These are phyloP conservation scores for Anarhynchus alexandrinus DNA, from an alignment of 2,113 vertebrate genomes.

Conservation along the genomic window DNA sequence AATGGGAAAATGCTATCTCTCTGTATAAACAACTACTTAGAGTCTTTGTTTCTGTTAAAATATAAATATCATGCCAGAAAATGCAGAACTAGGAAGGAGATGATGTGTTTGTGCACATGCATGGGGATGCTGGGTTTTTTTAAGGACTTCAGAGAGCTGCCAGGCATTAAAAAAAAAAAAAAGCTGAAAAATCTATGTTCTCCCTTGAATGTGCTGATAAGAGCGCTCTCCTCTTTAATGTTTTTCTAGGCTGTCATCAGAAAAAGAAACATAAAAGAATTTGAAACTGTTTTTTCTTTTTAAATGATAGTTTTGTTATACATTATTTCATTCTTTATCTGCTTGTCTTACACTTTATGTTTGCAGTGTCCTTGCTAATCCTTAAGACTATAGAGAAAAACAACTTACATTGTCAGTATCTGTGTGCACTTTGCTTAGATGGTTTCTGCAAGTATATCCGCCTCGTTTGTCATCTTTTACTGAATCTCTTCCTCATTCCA, in stretches of 20 bases:
- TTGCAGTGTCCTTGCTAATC: slow-evolving; percentile 33
- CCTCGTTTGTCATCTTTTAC: slow-evolving; percentile 29
- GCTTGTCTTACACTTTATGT: slow-evolving; percentile 4
- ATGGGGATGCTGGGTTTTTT: background rate
- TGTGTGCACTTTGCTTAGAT: slow-evolving; percentile 14
- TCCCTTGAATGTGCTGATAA: background rate
- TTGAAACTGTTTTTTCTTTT: background rate
- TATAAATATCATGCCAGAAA: background rate
- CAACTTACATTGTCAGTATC: background rate
- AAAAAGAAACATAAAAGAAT: background rate
- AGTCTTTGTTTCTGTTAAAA: background rate
- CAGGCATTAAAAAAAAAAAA: background rate
- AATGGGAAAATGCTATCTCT: background rate
- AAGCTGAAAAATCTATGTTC: slow-evolving; percentile 6
- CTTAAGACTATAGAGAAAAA: background rate
- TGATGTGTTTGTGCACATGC: background rate
- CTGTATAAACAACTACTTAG: background rate
- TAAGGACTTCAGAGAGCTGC: background rate
- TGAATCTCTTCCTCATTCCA: slow-evolving; percentile 60
- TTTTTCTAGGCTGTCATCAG: background rate
- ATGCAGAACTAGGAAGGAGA: background rate
- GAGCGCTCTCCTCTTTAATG: background rate
- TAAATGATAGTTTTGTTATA: background rate
- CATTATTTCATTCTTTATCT: slow-evolving; percentile 40
- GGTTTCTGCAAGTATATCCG: background rate